A percentile compares a stretch with the other conserved stretches of the same genome.
Conservation (phyloP, 2,888 invertebrate genomes). For the Caenorhabditis sp. region DNA sequence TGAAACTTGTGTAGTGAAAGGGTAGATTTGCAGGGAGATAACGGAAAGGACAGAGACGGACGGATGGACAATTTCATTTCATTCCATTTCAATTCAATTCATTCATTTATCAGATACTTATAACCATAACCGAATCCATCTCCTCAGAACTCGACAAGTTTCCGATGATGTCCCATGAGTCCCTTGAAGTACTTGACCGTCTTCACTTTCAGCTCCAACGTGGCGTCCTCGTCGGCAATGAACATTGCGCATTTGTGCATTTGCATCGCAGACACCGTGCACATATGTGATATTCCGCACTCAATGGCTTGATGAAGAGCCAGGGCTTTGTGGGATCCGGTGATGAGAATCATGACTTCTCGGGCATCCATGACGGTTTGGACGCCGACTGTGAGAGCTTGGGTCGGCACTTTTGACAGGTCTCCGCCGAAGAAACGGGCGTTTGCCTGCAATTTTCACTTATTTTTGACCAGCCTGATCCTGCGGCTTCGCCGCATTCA, state of each 20-base stretch:
- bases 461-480: too few relatives aligned
- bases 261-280: slow-evolving; percentile 99
- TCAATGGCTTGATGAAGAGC: slow-evolving; percentile 97
- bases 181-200: slow-evolving; percentile 98
- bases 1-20: too few relatives aligned
- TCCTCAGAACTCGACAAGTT: slow-evolving; percentile 74
- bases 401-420: slow-evolving; percentile 92
- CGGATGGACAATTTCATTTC: too few relatives aligned
- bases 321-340: slow-evolving; percentile 95
- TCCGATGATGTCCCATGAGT: slow-evolving; percentile 83
- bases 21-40: too few relatives aligned
- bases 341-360: slow-evolving; percentile 96
- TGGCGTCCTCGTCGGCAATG: slow-evolving; percentile 98
- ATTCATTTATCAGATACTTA: too few relatives aligned
- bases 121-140: too few relatives aligned
- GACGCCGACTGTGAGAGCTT: slow-evolving; percentile 96
- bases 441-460: slow-evolving; percentile 70
- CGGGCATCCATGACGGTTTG: slow-evolving; percentile 98
- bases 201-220: slow-evolving; percentile 91
- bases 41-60: too few relatives aligned
- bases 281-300: slow-evolving; percentile 99
- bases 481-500: too few relatives aligned
- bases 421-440: slow-evolving; percentile 95
- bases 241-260: slow-evolving; percentile 92
- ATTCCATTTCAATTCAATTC: too few relatives aligned